These are phyloP conservation scores for Pongo abelii DNA, from an alignment of 2,113 vertebrate genomes.

Conservation along the genomic window DNA sequence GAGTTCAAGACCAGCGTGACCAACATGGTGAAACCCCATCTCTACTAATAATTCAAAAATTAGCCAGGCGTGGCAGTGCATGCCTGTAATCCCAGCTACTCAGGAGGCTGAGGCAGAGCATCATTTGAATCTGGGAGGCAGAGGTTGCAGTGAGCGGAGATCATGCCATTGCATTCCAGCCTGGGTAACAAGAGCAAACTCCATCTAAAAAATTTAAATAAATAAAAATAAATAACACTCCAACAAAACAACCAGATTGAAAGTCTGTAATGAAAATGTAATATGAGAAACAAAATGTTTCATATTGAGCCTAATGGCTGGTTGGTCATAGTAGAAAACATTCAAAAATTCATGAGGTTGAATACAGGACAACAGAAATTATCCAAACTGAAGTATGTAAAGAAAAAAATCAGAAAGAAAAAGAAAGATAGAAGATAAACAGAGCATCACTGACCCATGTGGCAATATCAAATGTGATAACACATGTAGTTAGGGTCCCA, in stretches of 20 bases:
- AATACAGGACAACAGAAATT: neutral
- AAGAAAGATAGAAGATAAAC: neutral
- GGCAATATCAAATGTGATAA: neutral
- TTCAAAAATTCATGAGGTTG: neutral
- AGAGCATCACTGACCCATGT: neutral
- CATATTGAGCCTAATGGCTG: neutral
- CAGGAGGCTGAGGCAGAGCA: too few relatives aligned
- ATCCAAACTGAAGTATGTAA: neutral
- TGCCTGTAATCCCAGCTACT: too few relatives aligned
- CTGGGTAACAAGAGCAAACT: too few relatives aligned
- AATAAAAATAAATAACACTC: neutral
- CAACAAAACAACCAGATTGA: neutral
- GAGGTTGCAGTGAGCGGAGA: too few relatives aligned
- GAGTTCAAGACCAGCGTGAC: too few relatives aligned
- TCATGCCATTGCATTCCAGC: too few relatives aligned
- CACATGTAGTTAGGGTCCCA: neutral
- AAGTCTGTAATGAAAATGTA: neutral
- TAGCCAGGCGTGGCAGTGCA: too few relatives aligned
- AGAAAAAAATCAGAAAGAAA: neutral
- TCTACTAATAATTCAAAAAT: too few relatives aligned
- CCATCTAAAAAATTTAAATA: too few relatives aligned
- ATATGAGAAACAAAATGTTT: neutral
- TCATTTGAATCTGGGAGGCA: too few relatives aligned
- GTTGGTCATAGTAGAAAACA: neutral
- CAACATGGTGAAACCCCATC: too few relatives aligned